Percentiles rank a stretch among this genome's conserved stretches.
Conservation (phyloP, 2,888 invertebrate species). For the Melolontha melolontha region DNA sequence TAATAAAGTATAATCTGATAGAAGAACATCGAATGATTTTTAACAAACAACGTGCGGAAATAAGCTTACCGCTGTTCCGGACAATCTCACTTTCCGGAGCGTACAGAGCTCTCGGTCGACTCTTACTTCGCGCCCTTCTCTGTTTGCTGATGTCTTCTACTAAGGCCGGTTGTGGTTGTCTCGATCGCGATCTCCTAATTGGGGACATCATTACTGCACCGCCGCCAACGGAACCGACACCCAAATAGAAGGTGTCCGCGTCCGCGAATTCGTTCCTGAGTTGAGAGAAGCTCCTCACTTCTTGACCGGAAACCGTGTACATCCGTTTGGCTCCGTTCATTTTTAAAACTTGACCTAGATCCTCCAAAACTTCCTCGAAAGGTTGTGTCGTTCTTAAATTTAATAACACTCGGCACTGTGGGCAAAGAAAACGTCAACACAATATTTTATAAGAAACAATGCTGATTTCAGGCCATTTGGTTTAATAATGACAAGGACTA, state of each 20-base stretch:
- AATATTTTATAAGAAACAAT: too few relatives aligned
- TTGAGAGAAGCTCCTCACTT: conserved; percentile 95
- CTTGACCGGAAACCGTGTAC: conserved; percentile 92
- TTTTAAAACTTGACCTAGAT: conserved; percentile 92
- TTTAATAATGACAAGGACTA: too few relatives aligned
- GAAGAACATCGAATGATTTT: conserved; percentile 38
- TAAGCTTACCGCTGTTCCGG: conserved; percentile 75
- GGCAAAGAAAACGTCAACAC: conserved; percentile 35
- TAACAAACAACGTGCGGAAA: not conserved
- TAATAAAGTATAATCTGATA: conserved; percentile 81
- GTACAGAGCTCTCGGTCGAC: conserved; percentile 85
- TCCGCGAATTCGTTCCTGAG: conserved; percentile 92
- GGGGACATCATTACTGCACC: conserved; percentile 72
- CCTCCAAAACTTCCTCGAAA: conserved; percentile 93
- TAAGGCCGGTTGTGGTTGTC: conserved; percentile 70
- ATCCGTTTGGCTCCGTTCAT: conserved; percentile 91
- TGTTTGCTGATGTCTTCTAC: conserved; percentile 69
- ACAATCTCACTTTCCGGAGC: conserved; percentile 87
- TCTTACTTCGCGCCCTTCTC: conserved; percentile 83
- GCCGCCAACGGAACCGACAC: conserved; percentile 67
- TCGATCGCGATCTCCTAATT: conserved; percentile 74
- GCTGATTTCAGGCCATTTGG: too few relatives aligned
- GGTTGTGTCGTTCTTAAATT: conserved; percentile 93
- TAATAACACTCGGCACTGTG: conserved; percentile 88
- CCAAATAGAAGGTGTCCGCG: conserved; percentile 90